Evolutionary conservation across 2,888 invertebrate genomes (phyloP), one percentile per base, ranked within the genome.

Genomic region (Eilema griseolum): DNA sequence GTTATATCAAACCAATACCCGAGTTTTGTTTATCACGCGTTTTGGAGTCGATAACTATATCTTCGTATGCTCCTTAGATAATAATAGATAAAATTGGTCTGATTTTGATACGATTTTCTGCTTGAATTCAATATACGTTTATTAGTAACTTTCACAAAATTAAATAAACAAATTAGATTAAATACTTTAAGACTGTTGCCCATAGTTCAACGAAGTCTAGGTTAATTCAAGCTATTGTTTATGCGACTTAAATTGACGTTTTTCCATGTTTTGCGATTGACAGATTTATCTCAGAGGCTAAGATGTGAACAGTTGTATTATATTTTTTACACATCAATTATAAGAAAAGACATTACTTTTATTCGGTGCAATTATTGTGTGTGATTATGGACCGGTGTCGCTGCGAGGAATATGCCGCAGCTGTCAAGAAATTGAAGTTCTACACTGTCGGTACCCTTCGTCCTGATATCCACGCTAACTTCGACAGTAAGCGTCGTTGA

Each of bases 341-440:
- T 16, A 66, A n/a, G 16, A 31, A 65, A 46, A 56, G 46, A 64
- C n/a, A 64, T 20, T 57, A 57, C 20, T 20, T 41, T 24, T 37
- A 52, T 65, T 66, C 16, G 41, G 59, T 59, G 37, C 23, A 57
- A 57, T 66, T 60, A 60, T 26, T 60, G 26, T 20, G 11, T 26
- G n/a, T 26, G 8, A 61, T 66, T 57, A 95, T 95, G 95, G 95
- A 94, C 74, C 88, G 94, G 41, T 95, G 95, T 74, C 90, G 93
- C 10, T 95, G 95, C 61, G 81, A 85, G 0, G 93, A 94, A 0
- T 93, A 93, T 68, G 76, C 80, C 3, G 87, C 72, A 26, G 94
- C 94, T 56, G 91, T 93, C 2, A 84, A 89, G 31, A 93, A 91
- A 23, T 68, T 95, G 0, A 87, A 77, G 56, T 89, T 93, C 69